These are phyloP conservation scores for Hypocryptadius cinnamomeus DNA, from an alignment of 2,113 vertebrate species.

Conservation along the genomic window DNA sequence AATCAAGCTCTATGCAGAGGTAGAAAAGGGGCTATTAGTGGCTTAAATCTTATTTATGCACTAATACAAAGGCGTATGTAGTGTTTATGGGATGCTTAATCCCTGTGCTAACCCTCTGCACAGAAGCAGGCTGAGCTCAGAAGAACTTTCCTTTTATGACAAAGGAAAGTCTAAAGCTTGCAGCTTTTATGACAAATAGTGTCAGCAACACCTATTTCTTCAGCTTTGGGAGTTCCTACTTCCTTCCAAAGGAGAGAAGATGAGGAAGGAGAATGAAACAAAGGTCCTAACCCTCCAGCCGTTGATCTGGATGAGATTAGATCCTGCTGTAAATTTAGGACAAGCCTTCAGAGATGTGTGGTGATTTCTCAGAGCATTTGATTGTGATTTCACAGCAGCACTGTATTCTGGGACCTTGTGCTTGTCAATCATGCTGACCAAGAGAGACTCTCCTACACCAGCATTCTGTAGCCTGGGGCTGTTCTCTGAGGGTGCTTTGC, in stretches of 20 bases:
- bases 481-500: neutral
- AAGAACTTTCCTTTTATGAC: neutral
- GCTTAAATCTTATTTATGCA: neutral
- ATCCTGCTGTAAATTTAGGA: neutral
- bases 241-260: neutral
- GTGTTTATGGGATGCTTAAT: neutral
- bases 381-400: neutral
- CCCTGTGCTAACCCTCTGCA: neutral
- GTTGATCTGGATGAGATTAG: neutral
- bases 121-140: neutral
- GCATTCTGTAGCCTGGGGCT: neutral
- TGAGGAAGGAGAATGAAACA: neutral
- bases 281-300: neutral
- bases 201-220: neutral
- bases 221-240: neutral
- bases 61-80: neutral
- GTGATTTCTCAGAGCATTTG: neutral
- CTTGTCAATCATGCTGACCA: neutral
- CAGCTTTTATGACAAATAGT: neutral
- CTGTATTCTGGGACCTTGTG: neutral
- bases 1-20: neutral
- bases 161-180: neutral
- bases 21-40: neutral
- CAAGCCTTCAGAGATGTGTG: neutral
- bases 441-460: neutral